Percentiles rank a stretch among this genome's conserved stretches.
Evolutionary conservation across 2,797 vertebrate genomes (phyloP).

Genomic region (Diglossa cyanea): DNA sequence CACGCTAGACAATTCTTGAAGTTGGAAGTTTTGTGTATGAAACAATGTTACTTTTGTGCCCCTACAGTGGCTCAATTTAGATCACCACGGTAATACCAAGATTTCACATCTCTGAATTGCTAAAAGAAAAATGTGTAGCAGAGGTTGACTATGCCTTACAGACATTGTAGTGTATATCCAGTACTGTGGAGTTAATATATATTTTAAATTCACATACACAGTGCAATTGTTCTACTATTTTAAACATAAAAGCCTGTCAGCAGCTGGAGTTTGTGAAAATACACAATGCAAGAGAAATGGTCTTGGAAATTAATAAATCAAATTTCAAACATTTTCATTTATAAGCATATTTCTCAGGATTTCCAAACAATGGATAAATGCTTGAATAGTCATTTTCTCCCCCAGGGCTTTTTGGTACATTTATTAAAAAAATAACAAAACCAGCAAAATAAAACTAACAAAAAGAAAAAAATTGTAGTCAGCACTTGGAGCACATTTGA

Average conservation of each 20-base stretch:
- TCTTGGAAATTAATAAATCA: constrained; percentile 39
- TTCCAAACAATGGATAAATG: constrained; percentile 27
- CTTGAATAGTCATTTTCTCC: neutral
- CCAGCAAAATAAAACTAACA: neutral
- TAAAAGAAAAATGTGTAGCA: neutral
- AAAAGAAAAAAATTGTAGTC: constrained; percentile 16
- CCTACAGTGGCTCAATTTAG: neutral
- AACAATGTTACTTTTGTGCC: neutral
- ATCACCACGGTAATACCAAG: neutral
- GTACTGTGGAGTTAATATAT: neutral
- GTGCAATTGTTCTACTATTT: neutral
- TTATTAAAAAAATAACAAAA: neutral
- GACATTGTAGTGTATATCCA: neutral
- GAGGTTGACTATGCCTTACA: neutral
- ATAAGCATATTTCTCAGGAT: constrained; percentile 8
- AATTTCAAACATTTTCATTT: constrained; percentile 34
- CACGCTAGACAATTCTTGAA: neutral
- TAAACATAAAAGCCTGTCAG: constrained; percentile 21
- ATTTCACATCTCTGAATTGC: neutral
- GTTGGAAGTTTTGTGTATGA: neutral
- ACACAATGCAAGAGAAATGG: neutral
- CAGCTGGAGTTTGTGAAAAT: constrained; percentile 30
- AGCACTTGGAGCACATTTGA: constrained; percentile 30
- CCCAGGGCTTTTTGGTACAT: neutral
- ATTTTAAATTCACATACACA: neutral